A percentile compares a stretch with the other conserved stretches of the same genome.
These are phyloP conservation scores for Todiramphus saurophagus DNA, from an alignment of 2,113 vertebrate genomes.

Conservation along the genomic window DNA sequence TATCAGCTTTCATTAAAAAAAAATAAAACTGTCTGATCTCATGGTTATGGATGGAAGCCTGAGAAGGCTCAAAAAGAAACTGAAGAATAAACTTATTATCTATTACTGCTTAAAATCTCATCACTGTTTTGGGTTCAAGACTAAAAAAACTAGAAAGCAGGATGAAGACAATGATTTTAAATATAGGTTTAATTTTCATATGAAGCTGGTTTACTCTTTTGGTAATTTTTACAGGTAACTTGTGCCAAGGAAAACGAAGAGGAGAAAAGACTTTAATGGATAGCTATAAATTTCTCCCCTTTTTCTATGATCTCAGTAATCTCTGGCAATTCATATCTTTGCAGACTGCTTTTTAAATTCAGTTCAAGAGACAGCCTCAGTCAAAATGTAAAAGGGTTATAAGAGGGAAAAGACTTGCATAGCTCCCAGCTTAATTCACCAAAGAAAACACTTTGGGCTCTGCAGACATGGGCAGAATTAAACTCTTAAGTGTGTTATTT, in stretches of 20 bases:
- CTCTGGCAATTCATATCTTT: conserved; percentile 32
- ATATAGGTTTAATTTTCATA: not conserved
- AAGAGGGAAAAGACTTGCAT: conserved; percentile 17
- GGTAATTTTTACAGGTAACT: conserved; percentile 38
- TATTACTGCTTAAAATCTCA: conserved; percentile 14
- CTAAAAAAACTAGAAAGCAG: conserved; percentile 19
- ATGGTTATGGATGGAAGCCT: not conserved
- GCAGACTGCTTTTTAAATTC: conserved; percentile 53
- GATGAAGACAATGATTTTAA: not conserved
- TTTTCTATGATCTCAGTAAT: conserved; percentile 52
- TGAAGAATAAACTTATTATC: not conserved
- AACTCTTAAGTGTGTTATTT: not conserved
- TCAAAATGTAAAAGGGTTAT: conserved; percentile 36
- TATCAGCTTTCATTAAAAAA: not conserved
- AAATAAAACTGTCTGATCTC: not conserved
- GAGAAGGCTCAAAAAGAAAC: not conserved
- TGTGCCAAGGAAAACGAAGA: conserved; percentile 36
- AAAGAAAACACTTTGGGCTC: not conserved
- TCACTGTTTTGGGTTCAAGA: not conserved
- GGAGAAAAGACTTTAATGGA: conserved; percentile 18
- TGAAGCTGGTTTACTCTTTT: conserved; percentile 6
- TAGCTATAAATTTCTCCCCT: conserved; percentile 33
- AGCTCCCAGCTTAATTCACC: not conserved
- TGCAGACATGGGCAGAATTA: not conserved
- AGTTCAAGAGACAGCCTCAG: conserved; percentile 4